These are phyloP conservation scores for Congeria kusceri DNA, from an alignment of 2,888 invertebrate species.

Conservation along the genomic window DNA sequence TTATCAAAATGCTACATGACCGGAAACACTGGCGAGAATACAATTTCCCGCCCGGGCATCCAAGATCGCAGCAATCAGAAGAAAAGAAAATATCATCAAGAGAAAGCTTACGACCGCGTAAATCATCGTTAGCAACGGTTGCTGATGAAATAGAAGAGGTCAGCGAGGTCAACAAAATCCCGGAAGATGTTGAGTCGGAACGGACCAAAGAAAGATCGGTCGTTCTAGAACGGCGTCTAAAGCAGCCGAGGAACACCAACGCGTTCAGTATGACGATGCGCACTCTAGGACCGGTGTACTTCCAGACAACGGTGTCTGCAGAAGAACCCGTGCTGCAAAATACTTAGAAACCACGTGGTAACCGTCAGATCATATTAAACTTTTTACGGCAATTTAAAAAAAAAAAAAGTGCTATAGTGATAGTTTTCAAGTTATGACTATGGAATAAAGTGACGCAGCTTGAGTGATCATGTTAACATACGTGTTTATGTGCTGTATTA, in stretches of 20 bases:
- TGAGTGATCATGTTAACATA: too few species aligned
- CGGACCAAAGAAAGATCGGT: slow-evolving; percentile 40
- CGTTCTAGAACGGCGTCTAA: slow-evolving; percentile 48
- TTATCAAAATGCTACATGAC: slow-evolving; percentile 65
- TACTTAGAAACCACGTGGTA: too few species aligned
- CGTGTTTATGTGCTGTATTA: too few species aligned
- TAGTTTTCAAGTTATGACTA: too few species aligned
- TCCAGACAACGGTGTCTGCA: slow-evolving; percentile 49
- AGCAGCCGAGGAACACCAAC: slow-evolving; percentile 18
- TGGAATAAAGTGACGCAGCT: too few species aligned
- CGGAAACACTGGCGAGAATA: slow-evolving; percentile 58
- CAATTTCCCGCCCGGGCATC: slow-evolving; percentile 30
- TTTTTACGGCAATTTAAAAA: too few species aligned
- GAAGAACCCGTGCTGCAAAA: background rate
- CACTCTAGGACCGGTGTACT: slow-evolving; percentile 61
- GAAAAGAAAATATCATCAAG: background rate
- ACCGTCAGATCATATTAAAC: too few species aligned
- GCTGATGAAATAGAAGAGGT: background rate
- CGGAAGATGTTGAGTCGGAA: background rate
- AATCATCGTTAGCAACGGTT: background rate
- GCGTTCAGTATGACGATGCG: slow-evolving; percentile 59
- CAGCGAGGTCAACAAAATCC: background rate
- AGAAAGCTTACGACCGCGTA: background rate
- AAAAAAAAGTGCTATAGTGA: too few species aligned
- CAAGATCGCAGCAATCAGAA: background rate